These are phyloP conservation scores for Bradynema listronoti DNA, from an alignment of 1,140 invertebrate genomes.

Conservation along the genomic window DNA sequence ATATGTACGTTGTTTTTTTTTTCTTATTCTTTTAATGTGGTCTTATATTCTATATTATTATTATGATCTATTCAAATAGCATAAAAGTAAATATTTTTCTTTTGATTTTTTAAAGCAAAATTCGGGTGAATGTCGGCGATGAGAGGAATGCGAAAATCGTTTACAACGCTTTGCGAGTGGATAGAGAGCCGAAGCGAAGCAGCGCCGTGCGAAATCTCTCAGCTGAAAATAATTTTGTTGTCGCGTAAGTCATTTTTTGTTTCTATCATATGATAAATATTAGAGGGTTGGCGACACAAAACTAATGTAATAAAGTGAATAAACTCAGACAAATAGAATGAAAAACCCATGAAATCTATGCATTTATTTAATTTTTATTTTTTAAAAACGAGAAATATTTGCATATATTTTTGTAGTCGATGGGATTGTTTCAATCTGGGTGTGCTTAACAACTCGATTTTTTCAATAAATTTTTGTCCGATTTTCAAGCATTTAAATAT, in stretches of 20 bases:
- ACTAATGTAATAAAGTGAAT: neutral
- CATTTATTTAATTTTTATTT: neutral
- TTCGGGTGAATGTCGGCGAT: neutral
- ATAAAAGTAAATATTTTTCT: too few species aligned
- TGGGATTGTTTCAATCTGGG: neutral
- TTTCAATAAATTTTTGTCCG: neutral
- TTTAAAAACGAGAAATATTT: neutral
- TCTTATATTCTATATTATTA: too few species aligned
- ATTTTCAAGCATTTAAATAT: neutral
- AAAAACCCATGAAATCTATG: neutral
- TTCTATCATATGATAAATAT: neutral
- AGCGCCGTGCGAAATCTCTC: conserved; percentile 1
- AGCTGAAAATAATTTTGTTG: conserved; percentile 8
- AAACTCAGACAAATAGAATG: neutral
- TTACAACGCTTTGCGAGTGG: conserved; percentile 23
- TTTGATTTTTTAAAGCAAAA: too few species aligned
- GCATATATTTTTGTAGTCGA: neutral
- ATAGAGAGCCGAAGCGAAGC: conserved; percentile 27
- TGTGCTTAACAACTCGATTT: neutral
- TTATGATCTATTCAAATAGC: too few species aligned
- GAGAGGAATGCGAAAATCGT: conserved; percentile 8
- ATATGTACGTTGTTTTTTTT: too few species aligned
- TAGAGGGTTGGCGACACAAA: neutral
- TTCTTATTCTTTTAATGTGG: too few species aligned
- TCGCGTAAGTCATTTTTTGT: conserved; percentile 14